These are phyloP conservation scores for Eurytemora carolleeae DNA, from an alignment of 1,140 invertebrate genomes.

Conservation along the genomic window DNA sequence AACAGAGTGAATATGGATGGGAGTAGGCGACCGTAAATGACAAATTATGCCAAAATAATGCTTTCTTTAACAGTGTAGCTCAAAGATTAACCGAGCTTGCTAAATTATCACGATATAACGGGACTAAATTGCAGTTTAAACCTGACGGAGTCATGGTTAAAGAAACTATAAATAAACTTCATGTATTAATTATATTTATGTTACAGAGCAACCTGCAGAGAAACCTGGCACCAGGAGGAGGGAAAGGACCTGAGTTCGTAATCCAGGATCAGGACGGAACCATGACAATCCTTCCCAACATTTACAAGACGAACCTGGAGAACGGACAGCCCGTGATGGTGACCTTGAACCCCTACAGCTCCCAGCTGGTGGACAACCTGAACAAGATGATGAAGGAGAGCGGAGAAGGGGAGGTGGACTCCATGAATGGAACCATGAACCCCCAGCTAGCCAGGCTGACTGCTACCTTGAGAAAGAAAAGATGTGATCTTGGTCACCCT, in stretches of 20 bases:
- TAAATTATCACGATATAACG: too few species aligned
- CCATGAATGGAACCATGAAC: constrained; percentile 11
- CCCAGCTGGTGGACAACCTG: constrained; percentile 13
- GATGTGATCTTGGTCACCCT: background rate
- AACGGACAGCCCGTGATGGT: background rate
- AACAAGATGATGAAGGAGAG: constrained; percentile 12
- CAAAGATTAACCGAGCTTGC: too few species aligned
- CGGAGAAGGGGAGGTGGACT: background rate
- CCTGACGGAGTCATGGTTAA: too few species aligned
- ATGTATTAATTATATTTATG: background rate
- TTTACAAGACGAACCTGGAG: background rate
- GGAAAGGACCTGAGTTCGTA: background rate
- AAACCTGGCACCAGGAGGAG: background rate
- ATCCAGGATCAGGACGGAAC: background rate
- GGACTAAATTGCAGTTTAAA: too few species aligned
- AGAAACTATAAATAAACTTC: too few species aligned
- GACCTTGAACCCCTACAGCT: constrained; percentile 14
- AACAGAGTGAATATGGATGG: too few species aligned
- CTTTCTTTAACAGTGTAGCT: too few species aligned
- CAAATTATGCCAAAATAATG: too few species aligned
- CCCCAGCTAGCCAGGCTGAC: constrained; percentile 11
- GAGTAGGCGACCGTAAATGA: too few species aligned
- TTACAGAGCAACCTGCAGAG: background rate
- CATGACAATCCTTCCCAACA: background rate
- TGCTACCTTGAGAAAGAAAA: constrained; percentile 2